Evolutionary conservation across 2,888 invertebrate genomes (phyloP), one percentile per base, ranked within the genome.

Genomic region (Formica aserva): DNA sequence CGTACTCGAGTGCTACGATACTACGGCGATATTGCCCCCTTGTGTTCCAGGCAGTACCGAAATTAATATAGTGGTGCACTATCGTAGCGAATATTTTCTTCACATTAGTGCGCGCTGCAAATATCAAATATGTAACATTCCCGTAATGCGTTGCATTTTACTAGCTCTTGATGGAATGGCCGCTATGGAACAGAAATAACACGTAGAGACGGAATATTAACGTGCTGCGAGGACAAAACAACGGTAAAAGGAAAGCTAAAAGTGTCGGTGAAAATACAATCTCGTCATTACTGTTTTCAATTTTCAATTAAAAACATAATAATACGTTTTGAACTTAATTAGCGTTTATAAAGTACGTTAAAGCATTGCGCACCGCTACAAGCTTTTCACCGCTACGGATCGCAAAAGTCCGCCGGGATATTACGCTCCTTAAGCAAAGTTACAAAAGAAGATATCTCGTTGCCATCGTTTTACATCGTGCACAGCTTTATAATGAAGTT

Each of bases 351-450:
- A 71, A 71, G 78, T 60, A 71, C 71, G 60, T 78, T 78, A 71
- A 78, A 60, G 69, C 78, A 57, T 80, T 71, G 71, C 45, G 71
- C 45, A 80, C 60, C 35, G 71, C 35, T 69, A 13, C 45, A 32
- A 71, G 60, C 71, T 80, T 45, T 80, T 45, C 45, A 26, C 71
- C 35, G 71, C 45, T 71, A 65, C 26, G 67, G 71, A 71, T 60
- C 78, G 35, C 78, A 45, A 45, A 69, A 71, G 45, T 71, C 78
- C 48, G 78, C 6, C 35, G 60, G 60, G 71, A 80, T 80, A 71
- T 80, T 80, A 80, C 60, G 60, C 78, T 71, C 60, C 32, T 80
- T 80, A 71, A 60, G 35, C 78, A 80, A 80, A 80, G 78, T 80
- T 80, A 80, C 78, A 80, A 80, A 80, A 80, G 78, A 78, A 78